These are phyloP conservation scores for Drosophila melanosoma DNA, from an alignment of 2,888 invertebrate genomes.

Conservation along the genomic window DNA sequence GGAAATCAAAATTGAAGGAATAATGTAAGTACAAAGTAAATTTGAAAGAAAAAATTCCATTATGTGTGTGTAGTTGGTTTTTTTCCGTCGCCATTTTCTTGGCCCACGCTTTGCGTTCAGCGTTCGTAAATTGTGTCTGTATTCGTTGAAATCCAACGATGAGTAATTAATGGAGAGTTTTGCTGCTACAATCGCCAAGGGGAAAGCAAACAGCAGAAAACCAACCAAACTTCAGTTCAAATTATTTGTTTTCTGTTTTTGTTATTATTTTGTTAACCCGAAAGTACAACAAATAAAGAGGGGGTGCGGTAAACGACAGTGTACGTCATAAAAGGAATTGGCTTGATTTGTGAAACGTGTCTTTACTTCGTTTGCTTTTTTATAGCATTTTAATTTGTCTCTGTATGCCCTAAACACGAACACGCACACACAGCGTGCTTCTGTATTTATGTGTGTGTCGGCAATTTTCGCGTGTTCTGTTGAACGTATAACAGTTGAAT, in stretches of 20 bases:
- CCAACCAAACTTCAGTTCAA: conserved; percentile 18
- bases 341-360: conserved; percentile 80
- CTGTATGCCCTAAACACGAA: conserved; percentile 72
- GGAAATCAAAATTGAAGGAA: conserved; percentile 75
- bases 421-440: conserved; percentile 42
- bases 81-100: conserved; percentile 77
- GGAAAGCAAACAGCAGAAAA: conserved; percentile 25
- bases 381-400: conserved; percentile 81
- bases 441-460: conserved; percentile 26
- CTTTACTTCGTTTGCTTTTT: conserved; percentile 77
- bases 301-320: conserved; percentile 42
- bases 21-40: conserved; percentile 79
- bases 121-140: conserved; percentile 59
- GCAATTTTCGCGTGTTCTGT: conserved; percentile 61
- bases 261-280: conserved; percentile 19
- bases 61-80: conserved; percentile 44
- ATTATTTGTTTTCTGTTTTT: conserved; percentile 11
- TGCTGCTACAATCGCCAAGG: conserved; percentile 23
- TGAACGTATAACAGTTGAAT: conserved; percentile 56
- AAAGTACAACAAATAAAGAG: conserved; percentile 37
- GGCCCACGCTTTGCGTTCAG: conserved; percentile 46
- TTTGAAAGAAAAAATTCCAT: background rate
- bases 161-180: conserved; percentile 70
- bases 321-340: conserved; percentile 77
- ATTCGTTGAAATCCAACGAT: conserved; percentile 62